Evolutionary conservation across 2,113 vertebrate genomes (phyloP), one percentile per base, ranked within the genome.

Genomic region (Notothenia coriiceps): DNA sequence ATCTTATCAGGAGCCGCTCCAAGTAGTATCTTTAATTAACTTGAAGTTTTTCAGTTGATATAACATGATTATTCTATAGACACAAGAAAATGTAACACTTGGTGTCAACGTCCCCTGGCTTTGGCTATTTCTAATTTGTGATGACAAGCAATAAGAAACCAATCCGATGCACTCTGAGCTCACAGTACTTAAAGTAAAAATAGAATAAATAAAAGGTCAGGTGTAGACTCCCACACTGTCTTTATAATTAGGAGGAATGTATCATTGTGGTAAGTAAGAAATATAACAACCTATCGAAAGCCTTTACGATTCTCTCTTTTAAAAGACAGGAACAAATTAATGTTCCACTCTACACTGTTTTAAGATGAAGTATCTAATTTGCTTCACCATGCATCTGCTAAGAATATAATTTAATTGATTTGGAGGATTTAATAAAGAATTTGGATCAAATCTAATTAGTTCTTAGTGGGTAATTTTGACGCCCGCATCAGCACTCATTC

Each of bases 161-260:
- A 0, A 46, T 69, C 29, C 74, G 4, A 52, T 55, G n/a, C 18
- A 43, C 17, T 12, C 54, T 12, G 14, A 64, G 22, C 25, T n/a
- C 47, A 51, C 64, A 64, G 49, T 44, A 69, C 6, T 12, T 50
- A 60, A 29, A 29, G 29, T 29, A 29, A 79, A 87, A 67, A 65
- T n/a, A 60, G 61, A 85, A 22, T 52, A 66, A 25, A 84, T 50
- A 2, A 82, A 78, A 82, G 43, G 57, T 83, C 49, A 79, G 66
- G 11, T 50, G 4, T 29, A 35, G 33, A 59, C 63, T 65, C 71
- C 67, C 44, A 81, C 47, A 18, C 55, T 8, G 4, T 14, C 18
- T 62, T 17, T 51, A 57, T 40, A 40, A 40, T 44, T 72, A 18
- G 12, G 49, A 55, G 63, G 9, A 18, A 59, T 72, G 12, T 61